Conservation (phyloP, 2,888 invertebrate genomes). For the Campoletis raptor region DNA sequence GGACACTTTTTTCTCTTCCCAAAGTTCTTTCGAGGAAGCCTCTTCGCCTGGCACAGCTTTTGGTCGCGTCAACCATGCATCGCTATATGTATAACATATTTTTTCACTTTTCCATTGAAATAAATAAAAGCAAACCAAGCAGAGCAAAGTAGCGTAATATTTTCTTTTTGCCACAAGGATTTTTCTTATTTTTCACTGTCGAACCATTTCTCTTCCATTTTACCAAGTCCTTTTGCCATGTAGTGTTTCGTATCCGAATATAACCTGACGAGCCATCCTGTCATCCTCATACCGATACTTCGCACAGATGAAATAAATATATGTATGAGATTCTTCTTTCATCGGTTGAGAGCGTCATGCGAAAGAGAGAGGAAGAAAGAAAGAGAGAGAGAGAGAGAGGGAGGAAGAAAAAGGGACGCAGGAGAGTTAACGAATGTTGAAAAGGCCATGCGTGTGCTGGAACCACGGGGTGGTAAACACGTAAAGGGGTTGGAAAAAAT, state of each 20-base stretch:
- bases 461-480: conserved; percentile 57
- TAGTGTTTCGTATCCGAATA: conserved; percentile 24
- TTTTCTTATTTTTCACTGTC: conserved; percentile 53
- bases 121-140: conserved; percentile 78
- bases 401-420: conserved; percentile 65
- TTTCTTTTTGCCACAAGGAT: conserved; percentile 1
- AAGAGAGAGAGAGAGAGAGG: conserved; percentile 5
- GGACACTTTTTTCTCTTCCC: conserved; percentile 31
- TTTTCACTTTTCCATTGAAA: conserved; percentile 73
- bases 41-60: conserved; percentile 52
- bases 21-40: conserved; percentile 28
- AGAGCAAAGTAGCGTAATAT: conserved; percentile 70
- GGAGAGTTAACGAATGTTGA: conserved; percentile 76
- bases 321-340: conserved; percentile 74
- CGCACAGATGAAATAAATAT: conserved; percentile 78
- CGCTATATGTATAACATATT: conserved; percentile 23
- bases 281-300: conserved; percentile 56
- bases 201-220: conserved; percentile 35
- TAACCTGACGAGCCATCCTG: conserved; percentile 23
- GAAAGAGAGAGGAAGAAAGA: background rate
- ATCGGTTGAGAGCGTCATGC: conserved; percentile 41
- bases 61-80: conserved; percentile 51
- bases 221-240: conserved; percentile 34
- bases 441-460: conserved; percentile 74
- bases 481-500: conserved; percentile 46